These are phyloP conservation scores for Pteronotus mesoamericanus DNA, from an alignment of 2,797 vertebrate species.

Conservation along the genomic window DNA sequence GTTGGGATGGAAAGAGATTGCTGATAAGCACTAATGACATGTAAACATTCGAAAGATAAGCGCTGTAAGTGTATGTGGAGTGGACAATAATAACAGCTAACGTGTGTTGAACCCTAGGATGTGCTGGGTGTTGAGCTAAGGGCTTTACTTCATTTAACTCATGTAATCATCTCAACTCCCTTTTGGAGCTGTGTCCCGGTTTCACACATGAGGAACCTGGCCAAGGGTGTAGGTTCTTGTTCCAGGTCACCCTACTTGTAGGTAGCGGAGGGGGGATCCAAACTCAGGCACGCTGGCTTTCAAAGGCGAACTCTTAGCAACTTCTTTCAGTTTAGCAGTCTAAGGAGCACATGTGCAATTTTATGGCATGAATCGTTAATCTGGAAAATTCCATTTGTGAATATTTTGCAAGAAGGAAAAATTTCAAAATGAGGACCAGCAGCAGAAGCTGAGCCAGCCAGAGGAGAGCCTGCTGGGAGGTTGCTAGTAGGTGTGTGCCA, in stretches of 20 bases:
- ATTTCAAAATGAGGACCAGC: slow-evolving; percentile 14
- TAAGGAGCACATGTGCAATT: background rate
- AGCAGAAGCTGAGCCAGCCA: background rate
- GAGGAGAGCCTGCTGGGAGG: background rate
- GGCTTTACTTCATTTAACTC: background rate
- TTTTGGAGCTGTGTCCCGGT: background rate
- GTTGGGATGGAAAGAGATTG: background rate
- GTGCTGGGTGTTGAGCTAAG: background rate
- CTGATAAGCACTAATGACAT: background rate
- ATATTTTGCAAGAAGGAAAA: slow-evolving; percentile 3
- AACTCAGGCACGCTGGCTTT: background rate
- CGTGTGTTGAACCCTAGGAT: background rate
- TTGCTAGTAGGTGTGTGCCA: background rate
- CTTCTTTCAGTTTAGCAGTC: background rate
- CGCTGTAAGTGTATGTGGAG: background rate
- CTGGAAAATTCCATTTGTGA: background rate
- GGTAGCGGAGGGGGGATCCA: background rate
- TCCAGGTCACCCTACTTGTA: background rate
- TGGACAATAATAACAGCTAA: background rate
- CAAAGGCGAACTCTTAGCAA: background rate
- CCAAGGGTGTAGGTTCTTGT: background rate
- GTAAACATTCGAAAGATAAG: background rate
- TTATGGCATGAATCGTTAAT: background rate
- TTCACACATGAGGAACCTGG: background rate
- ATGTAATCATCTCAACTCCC: background rate